Conservation (phyloP, 2,888 invertebrate genomes). For the Theodoxus fluviatilis region DNA sequence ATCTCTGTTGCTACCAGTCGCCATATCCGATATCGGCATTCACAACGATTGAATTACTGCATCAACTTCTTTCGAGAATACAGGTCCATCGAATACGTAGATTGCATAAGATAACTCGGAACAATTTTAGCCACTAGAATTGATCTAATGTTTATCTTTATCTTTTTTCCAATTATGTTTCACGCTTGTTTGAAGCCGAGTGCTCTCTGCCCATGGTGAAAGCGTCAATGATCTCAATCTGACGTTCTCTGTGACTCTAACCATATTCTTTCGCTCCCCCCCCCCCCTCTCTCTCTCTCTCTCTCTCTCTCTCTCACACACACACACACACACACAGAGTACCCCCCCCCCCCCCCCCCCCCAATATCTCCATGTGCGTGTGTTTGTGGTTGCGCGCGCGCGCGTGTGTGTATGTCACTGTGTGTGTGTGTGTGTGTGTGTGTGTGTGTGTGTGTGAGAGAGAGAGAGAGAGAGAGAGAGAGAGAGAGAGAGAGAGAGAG, state of each 20-base stretch:
- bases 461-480: slow-evolving; percentile 22
- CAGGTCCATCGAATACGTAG: no score
- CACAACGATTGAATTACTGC: no score
- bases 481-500: slow-evolving; percentile 3
- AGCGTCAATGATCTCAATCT: no score
- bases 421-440: slow-evolving; percentile 9
- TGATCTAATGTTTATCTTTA: background rate
- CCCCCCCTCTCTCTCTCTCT: background rate
- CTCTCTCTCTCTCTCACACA: background rate
- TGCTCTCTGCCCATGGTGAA: no score
- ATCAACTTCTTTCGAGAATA: no score
- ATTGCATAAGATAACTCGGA: no score
- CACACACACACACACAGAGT: no score
- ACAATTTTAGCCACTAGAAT: no score
- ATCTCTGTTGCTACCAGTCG: slow-evolving; percentile 21
- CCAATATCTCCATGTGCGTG: background rate
- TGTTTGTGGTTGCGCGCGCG: slow-evolving; percentile 1
- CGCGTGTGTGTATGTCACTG: slow-evolving; percentile 9
- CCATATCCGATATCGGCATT: no score
- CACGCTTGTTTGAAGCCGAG: slow-evolving; percentile 15
- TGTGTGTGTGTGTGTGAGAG: slow-evolving; percentile 6
- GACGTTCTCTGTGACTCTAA: background rate
- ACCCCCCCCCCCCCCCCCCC: background rate
- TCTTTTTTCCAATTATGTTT: slow-evolving; percentile 23
- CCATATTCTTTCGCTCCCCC: background rate